These are phyloP conservation scores for Mesaphorura yosii DNA, from an alignment of 1,140 invertebrate species.

Conservation along the genomic window DNA sequence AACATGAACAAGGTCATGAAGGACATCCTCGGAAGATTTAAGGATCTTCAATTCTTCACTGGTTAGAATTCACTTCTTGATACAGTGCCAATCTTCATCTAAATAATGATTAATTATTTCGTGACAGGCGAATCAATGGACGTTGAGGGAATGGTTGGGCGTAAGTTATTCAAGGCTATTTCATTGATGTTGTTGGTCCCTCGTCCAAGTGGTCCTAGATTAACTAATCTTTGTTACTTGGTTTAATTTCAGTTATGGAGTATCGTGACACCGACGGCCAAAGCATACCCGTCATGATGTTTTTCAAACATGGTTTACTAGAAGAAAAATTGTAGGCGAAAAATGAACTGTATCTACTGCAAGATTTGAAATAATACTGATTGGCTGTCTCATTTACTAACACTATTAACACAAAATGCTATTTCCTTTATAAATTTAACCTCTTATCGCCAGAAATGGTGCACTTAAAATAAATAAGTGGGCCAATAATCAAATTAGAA, in stretches of 20 bases:
- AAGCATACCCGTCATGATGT: conserved; percentile 76
- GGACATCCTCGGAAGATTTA: conserved; percentile 79
- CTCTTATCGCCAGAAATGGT: no score
- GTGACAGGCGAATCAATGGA: conserved; percentile 79
- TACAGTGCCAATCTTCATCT: not conserved
- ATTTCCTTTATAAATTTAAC: no score
- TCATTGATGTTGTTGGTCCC: no score
- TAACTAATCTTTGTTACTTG: no score
- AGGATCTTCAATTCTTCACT: conserved; percentile 87
- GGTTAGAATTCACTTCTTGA: conserved; percentile 35
- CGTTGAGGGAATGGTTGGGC: conserved; percentile 85
- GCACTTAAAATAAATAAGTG: no score
- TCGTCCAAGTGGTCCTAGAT: no score
- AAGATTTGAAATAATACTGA: no score
- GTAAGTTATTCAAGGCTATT: no score
- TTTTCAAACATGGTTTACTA: conserved; percentile 87
- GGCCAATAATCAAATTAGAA: no score
- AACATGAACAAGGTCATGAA: conserved; percentile 94
- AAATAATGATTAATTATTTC: conserved; percentile 12
- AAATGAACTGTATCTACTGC: no score
- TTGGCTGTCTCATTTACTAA: no score
- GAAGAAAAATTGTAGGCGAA: conserved; percentile 87
- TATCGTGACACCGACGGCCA: conserved; percentile 77
- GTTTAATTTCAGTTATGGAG: conserved; percentile 75
- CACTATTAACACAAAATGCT: no score